These are phyloP conservation scores for Fopius arisanus DNA, from an alignment of 1,140 invertebrate genomes.

Conservation along the genomic window DNA sequence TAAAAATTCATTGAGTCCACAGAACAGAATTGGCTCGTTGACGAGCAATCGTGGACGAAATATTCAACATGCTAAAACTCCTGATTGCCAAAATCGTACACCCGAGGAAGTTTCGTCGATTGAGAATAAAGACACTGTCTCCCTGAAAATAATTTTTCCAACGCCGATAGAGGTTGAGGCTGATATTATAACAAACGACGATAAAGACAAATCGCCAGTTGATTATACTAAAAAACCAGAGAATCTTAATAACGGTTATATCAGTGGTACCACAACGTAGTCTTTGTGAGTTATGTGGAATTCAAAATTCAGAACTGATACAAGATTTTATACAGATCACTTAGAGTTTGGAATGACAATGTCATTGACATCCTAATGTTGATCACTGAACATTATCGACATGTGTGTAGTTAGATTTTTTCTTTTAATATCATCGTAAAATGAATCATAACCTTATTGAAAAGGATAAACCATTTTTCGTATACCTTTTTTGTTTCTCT, in stretches of 20 bases:
- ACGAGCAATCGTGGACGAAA: constrained; percentile 12
- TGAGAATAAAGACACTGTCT: constrained; percentile 38
- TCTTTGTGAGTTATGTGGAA: constrained; percentile 18
- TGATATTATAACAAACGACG: constrained; percentile 38
- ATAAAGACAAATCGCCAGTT: constrained; percentile 31
- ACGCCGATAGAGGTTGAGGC: constrained; percentile 43
- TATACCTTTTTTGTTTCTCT: neutral
- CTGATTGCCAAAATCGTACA: constrained; percentile 58
- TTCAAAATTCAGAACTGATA: neutral
- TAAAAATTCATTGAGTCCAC: constrained; percentile 47
- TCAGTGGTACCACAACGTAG: constrained; percentile 58
- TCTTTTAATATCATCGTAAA: neutral
- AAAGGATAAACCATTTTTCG: neutral
- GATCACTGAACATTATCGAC: neutral
- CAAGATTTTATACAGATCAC: constrained; percentile 10
- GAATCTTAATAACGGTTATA: constrained; percentile 60
- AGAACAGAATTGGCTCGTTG: constrained; percentile 18
- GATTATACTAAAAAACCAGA: constrained; percentile 49
- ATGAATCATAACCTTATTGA: neutral
- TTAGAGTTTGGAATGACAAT: neutral
- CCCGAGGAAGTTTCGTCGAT: constrained; percentile 43
- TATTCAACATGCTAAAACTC: constrained; percentile 33
- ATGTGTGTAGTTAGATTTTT: neutral
- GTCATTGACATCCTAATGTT: constrained; percentile 1
- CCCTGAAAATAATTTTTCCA: constrained; percentile 43